Base-by-base conservation (phyloP, 2,888 invertebrate genomes). In the Catocala nupta region DNA sequence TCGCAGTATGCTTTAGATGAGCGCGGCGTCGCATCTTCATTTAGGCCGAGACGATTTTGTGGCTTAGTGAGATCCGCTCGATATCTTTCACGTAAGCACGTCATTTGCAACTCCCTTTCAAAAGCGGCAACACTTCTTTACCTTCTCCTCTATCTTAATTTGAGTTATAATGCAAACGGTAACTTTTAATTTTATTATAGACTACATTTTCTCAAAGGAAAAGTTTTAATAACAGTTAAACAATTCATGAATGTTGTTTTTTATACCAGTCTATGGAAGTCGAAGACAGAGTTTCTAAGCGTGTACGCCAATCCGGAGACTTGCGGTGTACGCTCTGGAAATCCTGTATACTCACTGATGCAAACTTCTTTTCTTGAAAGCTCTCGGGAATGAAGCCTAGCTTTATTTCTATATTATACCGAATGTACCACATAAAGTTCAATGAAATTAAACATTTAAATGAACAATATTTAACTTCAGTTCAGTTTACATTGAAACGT, bases 81-180 rank as follows among this genome's bases (percentile, higher is more conserved):
- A 86, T 88, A 89, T 86, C 86, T 80, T 79, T 77, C 74, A 82
- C 86, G 86, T 89, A 91, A 92, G 90, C 88, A 89, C 89, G 84
- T 88, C 89, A 88, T 92, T 92, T 89, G 83, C 87, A 88, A 84
- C 85, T 84, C 69, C 73, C 79, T 80, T 79, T 78, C 74, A 81
- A 79, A 81, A 82, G 80, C 75, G 78, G 75, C 69, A 80, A 65
- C 76, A 73, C 76, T 77, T 79, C 79, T 81, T 82, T 82, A 86
- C 81, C 84, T 82, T 80, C 84, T 82, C 80, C 81, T 81, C 78
- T 75, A 75, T 75, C 77, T 70, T 71, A 84, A 81, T 78, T 81
- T 79, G 77, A 81, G 78, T 82, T 81, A 80, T 85, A 82, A 87
- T 81, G 76, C 76, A 82, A 85, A 84, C 77, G 72, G 70, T 84